phyloP scores from a whole-genome alignment of 2,797 vertebrate genomes.

The Pteronotus mesoamericanus region DNA sequence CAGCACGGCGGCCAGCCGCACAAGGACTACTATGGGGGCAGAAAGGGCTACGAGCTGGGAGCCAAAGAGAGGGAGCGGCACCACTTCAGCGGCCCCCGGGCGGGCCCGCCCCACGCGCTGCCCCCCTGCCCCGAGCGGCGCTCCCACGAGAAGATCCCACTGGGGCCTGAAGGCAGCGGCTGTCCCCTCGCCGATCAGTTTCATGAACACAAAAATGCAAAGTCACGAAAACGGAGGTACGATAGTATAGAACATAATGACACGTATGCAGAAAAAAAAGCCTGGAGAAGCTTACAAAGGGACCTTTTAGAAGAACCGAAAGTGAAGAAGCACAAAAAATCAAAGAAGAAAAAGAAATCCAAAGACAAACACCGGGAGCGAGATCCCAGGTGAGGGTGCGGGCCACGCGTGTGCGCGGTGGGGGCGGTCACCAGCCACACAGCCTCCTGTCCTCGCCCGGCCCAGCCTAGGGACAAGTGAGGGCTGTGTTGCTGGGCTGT shows the following conservation, averaged over 20 bases:
- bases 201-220: conserved; percentile 11
- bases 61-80: conserved; percentile 72
- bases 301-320: conserved; percentile 75
- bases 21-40: conserved; percentile 77
- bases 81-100: conserved; percentile 52
- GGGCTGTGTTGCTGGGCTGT: fast-evolving
- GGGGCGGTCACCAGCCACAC: not conserved
- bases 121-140: conserved; percentile 50
- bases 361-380: conserved; percentile 89
- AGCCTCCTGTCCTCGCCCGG: not conserved
- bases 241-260: conserved; percentile 9
- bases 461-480: too few species aligned
- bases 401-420: fast-evolving
- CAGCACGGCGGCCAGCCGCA: conserved; percentile 67
- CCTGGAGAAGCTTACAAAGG: conserved; percentile 62
- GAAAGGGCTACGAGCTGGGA: conserved; percentile 73
- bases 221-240: conserved; percentile 64
- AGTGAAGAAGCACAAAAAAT: conserved; percentile 90
- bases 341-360: conserved; percentile 94
- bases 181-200: conserved; percentile 36
- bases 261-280: conserved; percentile 77
- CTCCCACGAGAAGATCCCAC: not conserved
- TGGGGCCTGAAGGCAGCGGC: not conserved
- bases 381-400: conserved; percentile 78
- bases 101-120: conserved; percentile 45